A percentile compares a stretch with the other conserved stretches of the same genome.
phyloP scores from a whole-genome alignment of 2,888 invertebrate genomes.

The Aphidius colemani region DNA sequence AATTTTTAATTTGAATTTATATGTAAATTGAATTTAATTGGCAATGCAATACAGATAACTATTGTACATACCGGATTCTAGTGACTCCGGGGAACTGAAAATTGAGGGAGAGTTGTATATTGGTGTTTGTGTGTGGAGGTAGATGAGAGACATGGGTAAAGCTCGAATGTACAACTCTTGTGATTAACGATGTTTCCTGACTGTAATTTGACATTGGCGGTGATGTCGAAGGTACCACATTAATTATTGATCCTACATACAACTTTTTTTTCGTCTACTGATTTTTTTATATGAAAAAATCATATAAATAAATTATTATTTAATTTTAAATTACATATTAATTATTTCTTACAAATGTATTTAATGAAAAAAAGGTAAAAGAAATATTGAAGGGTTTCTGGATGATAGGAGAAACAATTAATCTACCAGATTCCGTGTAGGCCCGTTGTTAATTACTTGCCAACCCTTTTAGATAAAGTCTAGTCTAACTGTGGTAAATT shows the following conservation, averaged over 20 bases:
- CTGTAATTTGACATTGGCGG: slow-evolving; percentile 47
- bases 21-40: slow-evolving; percentile 58
- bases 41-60: slow-evolving; percentile 48
- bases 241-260: slow-evolving; percentile 17
- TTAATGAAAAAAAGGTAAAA: too few species aligned
- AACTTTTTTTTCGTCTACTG: not conserved
- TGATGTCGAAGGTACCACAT: slow-evolving; percentile 22
- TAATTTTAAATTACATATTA: too few species aligned
- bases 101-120: not conserved
- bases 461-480: not conserved
- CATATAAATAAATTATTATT: too few species aligned
- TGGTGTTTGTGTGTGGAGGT: slow-evolving; percentile 4
- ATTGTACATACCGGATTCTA: not conserved
- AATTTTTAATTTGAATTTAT: slow-evolving; percentile 54
- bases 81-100: slow-evolving; percentile 1
- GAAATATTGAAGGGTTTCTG: too few species aligned
- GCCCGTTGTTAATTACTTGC: too few species aligned
- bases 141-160: slow-evolving; percentile 18
- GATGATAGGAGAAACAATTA: too few species aligned
- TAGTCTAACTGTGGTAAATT: slow-evolving; percentile 1
- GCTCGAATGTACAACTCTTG: slow-evolving; percentile 37
- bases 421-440: too few species aligned
- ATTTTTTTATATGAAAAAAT: not conserved
- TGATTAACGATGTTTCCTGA: slow-evolving; percentile 48
- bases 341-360: too few species aligned